Evolutionary conservation across 2,113 vertebrate genomes (phyloP).

Genomic region (western clawed frog (Xenopus tropicalis)): DNA sequence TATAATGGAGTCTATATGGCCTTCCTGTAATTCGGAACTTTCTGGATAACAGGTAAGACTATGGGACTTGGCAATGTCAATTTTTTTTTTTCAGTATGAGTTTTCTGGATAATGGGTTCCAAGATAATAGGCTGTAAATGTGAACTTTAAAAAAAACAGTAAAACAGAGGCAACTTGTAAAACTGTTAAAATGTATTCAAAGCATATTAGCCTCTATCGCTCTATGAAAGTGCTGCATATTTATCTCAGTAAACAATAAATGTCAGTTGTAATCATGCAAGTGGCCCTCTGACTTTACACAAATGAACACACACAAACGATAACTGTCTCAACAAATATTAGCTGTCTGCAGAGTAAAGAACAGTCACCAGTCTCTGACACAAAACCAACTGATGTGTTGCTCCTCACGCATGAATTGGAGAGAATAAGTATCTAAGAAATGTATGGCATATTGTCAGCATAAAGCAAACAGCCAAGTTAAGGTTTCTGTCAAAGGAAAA

Average conservation of each 20-base stretch:
- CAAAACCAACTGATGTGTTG: conserved; percentile 5
- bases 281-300: conserved; percentile 15
- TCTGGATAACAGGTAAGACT: too few species aligned
- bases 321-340: conserved; percentile 38
- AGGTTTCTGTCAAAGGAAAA: not conserved
- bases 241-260: conserved; percentile 12
- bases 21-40: too few species aligned
- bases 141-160: too few species aligned
- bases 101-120: too few species aligned
- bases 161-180: too few species aligned
- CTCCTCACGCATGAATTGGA: not conserved
- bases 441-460: not conserved
- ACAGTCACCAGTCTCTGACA: conserved; percentile 8
- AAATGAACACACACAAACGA: conserved; percentile 23
- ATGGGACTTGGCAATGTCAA: too few species aligned
- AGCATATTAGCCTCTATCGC: too few species aligned
- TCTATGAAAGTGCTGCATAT: not conserved
- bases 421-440: not conserved
- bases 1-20: too few species aligned
- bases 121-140: too few species aligned
- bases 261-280: conserved; percentile 13
- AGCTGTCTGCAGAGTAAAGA: conserved; percentile 22
- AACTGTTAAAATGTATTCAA: too few species aligned
- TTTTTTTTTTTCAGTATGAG: too few species aligned
- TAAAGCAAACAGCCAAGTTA: not conserved